These are phyloP conservation scores for Caenorhabditis macrosperma DNA, from an alignment of 2,888 invertebrate genomes.

Conservation along the genomic window DNA sequence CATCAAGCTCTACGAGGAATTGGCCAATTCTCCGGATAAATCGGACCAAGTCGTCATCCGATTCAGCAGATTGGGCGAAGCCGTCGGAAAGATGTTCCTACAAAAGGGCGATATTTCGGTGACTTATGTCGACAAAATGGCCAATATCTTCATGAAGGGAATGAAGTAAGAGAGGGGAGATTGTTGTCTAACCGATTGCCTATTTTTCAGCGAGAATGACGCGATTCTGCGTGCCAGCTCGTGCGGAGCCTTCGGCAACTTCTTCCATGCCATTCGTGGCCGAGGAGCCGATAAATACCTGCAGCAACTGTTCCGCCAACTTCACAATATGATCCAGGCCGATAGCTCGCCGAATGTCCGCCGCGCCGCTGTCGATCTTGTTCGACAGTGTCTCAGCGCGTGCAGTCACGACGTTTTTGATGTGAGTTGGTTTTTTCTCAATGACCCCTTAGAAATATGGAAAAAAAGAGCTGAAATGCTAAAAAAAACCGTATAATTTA, in stretches of 20 bases:
- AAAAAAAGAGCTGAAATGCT: too few relatives aligned
- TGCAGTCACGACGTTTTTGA: slow-evolving; percentile 42
- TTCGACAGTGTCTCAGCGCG: slow-evolving; percentile 51
- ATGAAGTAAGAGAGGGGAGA: background rate
- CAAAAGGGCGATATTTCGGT: slow-evolving; percentile 48
- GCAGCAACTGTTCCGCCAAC: slow-evolving; percentile 56
- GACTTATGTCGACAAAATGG: slow-evolving; percentile 23
- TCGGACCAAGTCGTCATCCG: slow-evolving; percentile 46
- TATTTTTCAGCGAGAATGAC: slow-evolving; percentile 41
- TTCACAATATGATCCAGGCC: slow-evolving; percentile 24
- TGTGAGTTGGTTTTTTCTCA: slow-evolving; percentile 40
- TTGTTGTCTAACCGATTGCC: background rate
- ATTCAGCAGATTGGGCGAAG: slow-evolving; percentile 67
- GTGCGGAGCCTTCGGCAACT: slow-evolving; percentile 66
- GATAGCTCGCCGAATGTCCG: slow-evolving; percentile 56
- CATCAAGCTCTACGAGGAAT: slow-evolving; percentile 61
- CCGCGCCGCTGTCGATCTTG: slow-evolving; percentile 58
- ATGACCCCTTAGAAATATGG: too few relatives aligned
- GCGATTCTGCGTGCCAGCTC: slow-evolving; percentile 70
- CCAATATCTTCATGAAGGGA: slow-evolving; percentile 22
- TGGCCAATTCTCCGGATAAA: background rate
- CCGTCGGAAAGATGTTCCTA: slow-evolving; percentile 68
- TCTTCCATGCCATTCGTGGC: slow-evolving; percentile 67
- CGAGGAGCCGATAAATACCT: slow-evolving; percentile 64
- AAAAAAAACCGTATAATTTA: too few relatives aligned